Evolutionary conservation across 2,888 invertebrate species (phyloP).

Genomic region (Dicranocentrus wangi): DNA sequence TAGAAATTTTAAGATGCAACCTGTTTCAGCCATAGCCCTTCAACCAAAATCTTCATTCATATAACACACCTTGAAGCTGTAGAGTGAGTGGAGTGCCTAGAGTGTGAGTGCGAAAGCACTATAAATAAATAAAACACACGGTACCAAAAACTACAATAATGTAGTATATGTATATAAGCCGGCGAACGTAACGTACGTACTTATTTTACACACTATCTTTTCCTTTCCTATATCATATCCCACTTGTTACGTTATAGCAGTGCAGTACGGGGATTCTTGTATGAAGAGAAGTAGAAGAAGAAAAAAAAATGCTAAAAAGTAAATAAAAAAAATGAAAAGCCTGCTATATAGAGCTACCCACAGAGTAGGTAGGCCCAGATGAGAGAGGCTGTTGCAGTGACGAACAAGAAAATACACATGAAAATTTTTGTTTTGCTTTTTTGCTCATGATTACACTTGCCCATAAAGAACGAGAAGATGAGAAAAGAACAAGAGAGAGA

Average conservation of each 20-base stretch:
- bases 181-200: too few relatives aligned
- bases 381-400: slow-evolving; percentile 62
- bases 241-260: too few relatives aligned
- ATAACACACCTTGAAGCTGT: neutral
- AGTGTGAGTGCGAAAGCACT: neutral
- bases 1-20: slow-evolving; percentile 47
- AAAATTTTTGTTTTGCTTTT: slow-evolving; percentile 8
- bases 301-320: slow-evolving; percentile 22
- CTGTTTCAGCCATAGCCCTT: slow-evolving; percentile 36
- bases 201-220: too few relatives aligned
- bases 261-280: slow-evolving; percentile 1
- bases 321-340: slow-evolving; percentile 17
- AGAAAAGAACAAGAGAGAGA: neutral
- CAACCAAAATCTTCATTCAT: slow-evolving; percentile 40
- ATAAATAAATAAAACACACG: neutral
- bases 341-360: neutral
- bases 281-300: too few relatives aligned
- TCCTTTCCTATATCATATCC: too few relatives aligned
- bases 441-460: slow-evolving; percentile 4
- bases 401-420: slow-evolving; percentile 52
- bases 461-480: neutral
- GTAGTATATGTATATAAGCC: too few relatives aligned
- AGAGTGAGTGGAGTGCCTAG: too few relatives aligned
- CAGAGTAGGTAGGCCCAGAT: too few relatives aligned
- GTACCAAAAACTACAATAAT: too few relatives aligned